Percentiles rank a stretch among this genome's conserved stretches.
Evolutionary conservation across 2,113 vertebrate genomes (phyloP).

Genomic region (Ptychochromis oligacanthus): DNA sequence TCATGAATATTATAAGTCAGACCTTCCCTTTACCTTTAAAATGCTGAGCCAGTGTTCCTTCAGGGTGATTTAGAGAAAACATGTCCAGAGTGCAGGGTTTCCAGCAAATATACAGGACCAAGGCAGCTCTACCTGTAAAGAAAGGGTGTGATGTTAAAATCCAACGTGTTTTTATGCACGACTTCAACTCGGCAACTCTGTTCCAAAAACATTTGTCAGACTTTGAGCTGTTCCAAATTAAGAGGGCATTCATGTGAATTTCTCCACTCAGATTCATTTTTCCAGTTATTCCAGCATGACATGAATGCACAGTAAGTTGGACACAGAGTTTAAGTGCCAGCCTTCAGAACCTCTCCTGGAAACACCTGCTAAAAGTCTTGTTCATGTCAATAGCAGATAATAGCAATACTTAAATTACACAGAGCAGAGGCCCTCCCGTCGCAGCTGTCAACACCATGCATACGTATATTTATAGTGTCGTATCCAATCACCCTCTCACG

Average conservation of each 20-base stretch:
- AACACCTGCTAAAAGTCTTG: background rate
- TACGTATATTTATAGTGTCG: conserved; percentile 47
- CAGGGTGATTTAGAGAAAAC: no score
- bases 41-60: background rate
- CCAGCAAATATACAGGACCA: background rate
- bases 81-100: background rate
- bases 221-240: no score
- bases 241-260: no score
- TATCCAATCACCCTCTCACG: conserved; percentile 11
- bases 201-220: no score
- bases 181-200: no score
- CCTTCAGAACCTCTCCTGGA: background rate
- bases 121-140: background rate
- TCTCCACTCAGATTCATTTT: background rate
- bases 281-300: no score
- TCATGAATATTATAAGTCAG: no score
- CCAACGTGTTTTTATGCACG: no score
- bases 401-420: conserved; percentile 22
- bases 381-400: background rate
- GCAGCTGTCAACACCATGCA: conserved; percentile 48
- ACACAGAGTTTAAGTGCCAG: background rate
- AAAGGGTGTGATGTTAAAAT: accelerated
- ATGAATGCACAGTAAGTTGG: accelerated
- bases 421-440: conserved; percentile 8
- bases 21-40: no score